Conservation (phyloP, 2,113 vertebrate species). For the Nerophis lumbriciformis region DNA sequence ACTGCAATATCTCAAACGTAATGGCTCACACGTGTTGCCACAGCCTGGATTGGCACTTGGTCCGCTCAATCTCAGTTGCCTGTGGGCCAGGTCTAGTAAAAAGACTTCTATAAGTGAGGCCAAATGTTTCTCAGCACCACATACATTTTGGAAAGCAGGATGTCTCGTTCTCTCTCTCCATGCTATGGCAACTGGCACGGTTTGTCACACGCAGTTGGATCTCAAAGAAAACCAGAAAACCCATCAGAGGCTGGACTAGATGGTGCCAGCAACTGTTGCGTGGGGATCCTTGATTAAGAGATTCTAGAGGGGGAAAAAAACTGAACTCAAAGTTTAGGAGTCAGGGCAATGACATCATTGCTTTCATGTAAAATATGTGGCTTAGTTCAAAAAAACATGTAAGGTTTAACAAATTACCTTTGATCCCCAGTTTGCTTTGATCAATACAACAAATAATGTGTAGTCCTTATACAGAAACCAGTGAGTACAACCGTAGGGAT, state of each 20-base stretch:
- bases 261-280: conserved; percentile 55
- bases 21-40: conserved; percentile 58
- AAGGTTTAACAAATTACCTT: no score
- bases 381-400: conserved; percentile 14
- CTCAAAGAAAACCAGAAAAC: conserved; percentile 59
- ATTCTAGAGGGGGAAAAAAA: conserved; percentile 14
- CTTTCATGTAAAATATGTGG: conserved; percentile 36
- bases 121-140: conserved; percentile 49
- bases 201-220: conserved; percentile 70
- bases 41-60: conserved; percentile 33
- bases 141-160: conserved; percentile 61
- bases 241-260: conserved; percentile 28
- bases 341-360: conserved; percentile 46
- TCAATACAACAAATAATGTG: no score
- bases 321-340: conserved; percentile 1
- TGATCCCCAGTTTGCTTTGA: no score
- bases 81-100: conserved; percentile 56
- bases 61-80: conserved; percentile 45
- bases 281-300: conserved; percentile 24
- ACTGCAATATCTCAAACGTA: conserved; percentile 37
- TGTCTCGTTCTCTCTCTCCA: conserved; percentile 40
- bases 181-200: conserved; percentile 62
- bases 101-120: conserved; percentile 60
- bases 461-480: no score
- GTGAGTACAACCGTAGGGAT: no score